Conservation (phyloP, 2,113 vertebrate genomes). For the Edolisoma coerulescens region DNA sequence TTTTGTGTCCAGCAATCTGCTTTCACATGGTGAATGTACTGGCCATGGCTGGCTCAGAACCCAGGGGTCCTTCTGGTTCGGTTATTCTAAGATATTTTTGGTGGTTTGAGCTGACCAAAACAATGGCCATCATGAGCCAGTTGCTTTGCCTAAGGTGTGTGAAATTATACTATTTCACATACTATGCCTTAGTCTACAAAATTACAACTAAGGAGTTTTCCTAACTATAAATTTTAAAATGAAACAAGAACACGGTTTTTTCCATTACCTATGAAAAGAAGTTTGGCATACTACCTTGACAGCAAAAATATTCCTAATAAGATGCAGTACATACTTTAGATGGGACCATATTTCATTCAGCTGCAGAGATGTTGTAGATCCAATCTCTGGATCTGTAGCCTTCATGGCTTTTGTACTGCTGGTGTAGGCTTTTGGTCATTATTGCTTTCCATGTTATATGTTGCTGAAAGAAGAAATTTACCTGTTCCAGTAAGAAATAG, state of each 20-base stretch:
- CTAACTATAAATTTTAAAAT: not conserved
- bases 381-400: not conserved
- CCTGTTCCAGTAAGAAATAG: not conserved
- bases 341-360: not conserved
- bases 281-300: not conserved
- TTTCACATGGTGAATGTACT: not conserved
- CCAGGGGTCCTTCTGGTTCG: not conserved
- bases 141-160: not conserved
- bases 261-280: not conserved
- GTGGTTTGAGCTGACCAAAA: not conserved
- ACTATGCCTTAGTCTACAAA: not conserved
- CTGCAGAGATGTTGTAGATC: not conserved
- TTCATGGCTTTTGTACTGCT: not conserved
- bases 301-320: not conserved
- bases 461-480: constrained; percentile 5
- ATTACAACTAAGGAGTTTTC: not conserved
- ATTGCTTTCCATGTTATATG: not conserved
- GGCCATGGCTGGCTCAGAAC: not conserved
- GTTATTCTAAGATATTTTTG: not conserved
- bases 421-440: not conserved
- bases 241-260: not conserved
- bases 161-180: not conserved
- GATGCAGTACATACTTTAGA: not conserved
- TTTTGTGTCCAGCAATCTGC: not conserved
- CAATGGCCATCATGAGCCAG: not conserved